These are phyloP conservation scores for Florisuga fusca DNA, from an alignment of 2,797 vertebrate species.

Conservation along the genomic window DNA sequence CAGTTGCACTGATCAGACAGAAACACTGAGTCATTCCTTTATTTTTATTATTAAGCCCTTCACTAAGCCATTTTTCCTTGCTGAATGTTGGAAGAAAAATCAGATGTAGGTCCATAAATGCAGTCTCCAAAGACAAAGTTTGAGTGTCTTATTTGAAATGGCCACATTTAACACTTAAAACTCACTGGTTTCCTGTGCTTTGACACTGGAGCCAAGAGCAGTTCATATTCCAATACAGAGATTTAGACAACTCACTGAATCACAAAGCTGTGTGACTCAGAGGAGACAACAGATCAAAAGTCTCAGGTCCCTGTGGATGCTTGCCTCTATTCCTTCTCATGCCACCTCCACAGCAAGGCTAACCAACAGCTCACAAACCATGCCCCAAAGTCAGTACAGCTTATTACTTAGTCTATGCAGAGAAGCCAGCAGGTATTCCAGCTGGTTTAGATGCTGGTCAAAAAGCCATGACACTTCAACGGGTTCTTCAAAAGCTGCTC, in stretches of 20 bases:
- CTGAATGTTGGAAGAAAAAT: neutral
- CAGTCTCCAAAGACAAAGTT: neutral
- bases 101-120: neutral
- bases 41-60: neutral
- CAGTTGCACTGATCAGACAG: neutral
- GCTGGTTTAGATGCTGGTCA: neutral
- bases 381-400: fast-evolving
- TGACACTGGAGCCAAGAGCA: neutral
- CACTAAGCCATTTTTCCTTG: neutral
- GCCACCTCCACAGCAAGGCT: neutral
- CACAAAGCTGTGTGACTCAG: neutral
- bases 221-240: neutral
- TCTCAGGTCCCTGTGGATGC: neutral
- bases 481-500: neutral
- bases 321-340: neutral
- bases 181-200: neutral
- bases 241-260: neutral
- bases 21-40: neutral
- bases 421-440: neutral
- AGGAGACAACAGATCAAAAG: neutral
- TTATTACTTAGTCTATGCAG: neutral
- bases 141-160: neutral
- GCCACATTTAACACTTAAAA: neutral
- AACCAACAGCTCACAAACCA: neutral
- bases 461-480: neutral